Percentiles rank a stretch among this genome's conserved stretches.
phyloP scores from a whole-genome alignment of 1,140 invertebrate genomes.

The Parasteatoda tepidariorum region DNA sequence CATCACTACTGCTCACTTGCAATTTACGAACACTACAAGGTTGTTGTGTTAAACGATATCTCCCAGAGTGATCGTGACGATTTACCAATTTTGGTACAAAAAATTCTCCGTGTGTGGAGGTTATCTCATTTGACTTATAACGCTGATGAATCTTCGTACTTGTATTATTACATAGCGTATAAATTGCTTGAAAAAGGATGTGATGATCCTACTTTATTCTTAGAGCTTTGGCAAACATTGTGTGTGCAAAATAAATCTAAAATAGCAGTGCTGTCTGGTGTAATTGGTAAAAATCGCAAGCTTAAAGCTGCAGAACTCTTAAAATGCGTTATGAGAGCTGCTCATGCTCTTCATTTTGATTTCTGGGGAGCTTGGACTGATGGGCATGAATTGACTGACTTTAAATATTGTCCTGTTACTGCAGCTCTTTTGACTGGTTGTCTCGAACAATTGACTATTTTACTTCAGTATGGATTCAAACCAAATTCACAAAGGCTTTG shows the following conservation, averaged over 20 bases:
- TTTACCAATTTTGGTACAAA: neutral
- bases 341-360: neutral
- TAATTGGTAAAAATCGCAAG: neutral
- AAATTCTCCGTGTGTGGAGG: neutral
- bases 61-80: neutral
- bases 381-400: neutral
- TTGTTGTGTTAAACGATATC: neutral
- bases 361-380: neutral
- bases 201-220: neutral
- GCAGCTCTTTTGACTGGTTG: conserved; percentile 13
- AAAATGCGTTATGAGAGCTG: neutral
- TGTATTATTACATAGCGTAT: neutral
- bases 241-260: neutral
- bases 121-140: neutral
- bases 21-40: neutral
- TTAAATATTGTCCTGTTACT: conserved; percentile 9
- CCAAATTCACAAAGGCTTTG: neutral
- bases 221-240: neutral
- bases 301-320: neutral
- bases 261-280: neutral
- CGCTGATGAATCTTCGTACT: no score
- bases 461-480: conserved; percentile 5
- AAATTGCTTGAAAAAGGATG: neutral
- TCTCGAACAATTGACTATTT: neutral
- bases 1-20: neutral